A percentile compares a stretch with the other conserved stretches of the same genome.
phyloP scores from a whole-genome alignment of 2,113 vertebrate species.

The Corynorhinus townsendii region DNA sequence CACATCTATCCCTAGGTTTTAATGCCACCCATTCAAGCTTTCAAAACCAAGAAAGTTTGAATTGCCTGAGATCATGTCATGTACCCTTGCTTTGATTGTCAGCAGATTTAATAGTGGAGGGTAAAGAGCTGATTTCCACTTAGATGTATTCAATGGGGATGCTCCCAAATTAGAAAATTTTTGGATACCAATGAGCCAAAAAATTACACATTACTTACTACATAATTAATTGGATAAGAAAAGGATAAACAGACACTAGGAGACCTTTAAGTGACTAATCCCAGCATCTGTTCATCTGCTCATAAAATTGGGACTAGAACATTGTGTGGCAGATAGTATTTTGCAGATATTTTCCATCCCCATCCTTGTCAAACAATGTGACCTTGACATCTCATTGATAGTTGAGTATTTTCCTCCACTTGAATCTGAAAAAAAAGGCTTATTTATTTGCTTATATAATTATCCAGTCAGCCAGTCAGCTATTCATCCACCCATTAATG shows the following conservation, averaged over 20 bases:
- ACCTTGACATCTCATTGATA: background rate
- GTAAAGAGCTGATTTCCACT: background rate
- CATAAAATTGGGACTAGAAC: background rate
- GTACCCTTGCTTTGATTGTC: background rate
- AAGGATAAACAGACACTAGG: background rate
- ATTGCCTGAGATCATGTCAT: background rate
- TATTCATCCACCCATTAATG: background rate
- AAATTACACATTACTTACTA: background rate
- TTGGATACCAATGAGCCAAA: background rate
- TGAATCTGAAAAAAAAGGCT: background rate
- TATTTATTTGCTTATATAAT: background rate
- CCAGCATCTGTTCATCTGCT: background rate
- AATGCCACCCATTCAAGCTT: background rate
- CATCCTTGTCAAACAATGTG: background rate
- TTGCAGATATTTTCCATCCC: background rate
- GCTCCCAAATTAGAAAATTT: background rate
- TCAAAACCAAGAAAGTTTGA: background rate
- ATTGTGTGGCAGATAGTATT: background rate
- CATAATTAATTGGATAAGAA: background rate
- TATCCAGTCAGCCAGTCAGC: background rate
- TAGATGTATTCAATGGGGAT: background rate
- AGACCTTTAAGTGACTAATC: background rate
- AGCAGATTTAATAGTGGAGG: background rate
- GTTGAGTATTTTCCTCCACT: background rate
- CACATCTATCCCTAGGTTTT: background rate